Evolutionary conservation across 2,888 invertebrate genomes (phyloP).

Genomic region (Chrysotoxum bicinctum): DNA sequence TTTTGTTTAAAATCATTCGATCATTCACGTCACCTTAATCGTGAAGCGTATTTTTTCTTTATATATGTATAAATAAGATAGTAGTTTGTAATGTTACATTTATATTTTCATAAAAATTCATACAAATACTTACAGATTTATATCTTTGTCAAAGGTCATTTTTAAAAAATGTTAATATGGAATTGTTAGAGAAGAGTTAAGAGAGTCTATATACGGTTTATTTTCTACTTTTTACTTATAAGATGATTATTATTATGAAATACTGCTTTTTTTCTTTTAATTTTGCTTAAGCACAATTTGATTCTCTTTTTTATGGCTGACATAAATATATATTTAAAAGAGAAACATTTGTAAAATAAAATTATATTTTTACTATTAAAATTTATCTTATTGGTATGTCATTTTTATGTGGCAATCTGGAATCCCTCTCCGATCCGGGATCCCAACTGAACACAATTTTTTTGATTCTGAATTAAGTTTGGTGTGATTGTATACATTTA

Average conservation of each 20-base stretch:
- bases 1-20: constrained; percentile 15
- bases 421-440: too few relatives aligned
- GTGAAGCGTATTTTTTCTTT: background rate
- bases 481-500: too few relatives aligned
- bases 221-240: constrained; percentile 21
- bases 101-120: constrained; percentile 25
- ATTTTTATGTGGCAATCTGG: too few relatives aligned
- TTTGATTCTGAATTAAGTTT: too few relatives aligned
- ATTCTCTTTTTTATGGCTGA: constrained; percentile 25
- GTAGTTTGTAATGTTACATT: constrained; percentile 14
- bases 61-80: background rate
- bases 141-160: constrained; percentile 4
- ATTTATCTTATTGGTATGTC: too few relatives aligned
- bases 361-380: constrained; percentile 20
- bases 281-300: constrained; percentile 19
- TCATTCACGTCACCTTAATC: background rate
- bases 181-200: constrained; percentile 19
- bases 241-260: constrained; percentile 36
- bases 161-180: constrained; percentile 1
- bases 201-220: constrained; percentile 9
- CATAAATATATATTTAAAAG: constrained; percentile 5
- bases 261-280: constrained; percentile 7
- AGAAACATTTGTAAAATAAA: constrained; percentile 6
- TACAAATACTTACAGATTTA: background rate
- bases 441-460: too few relatives aligned